A percentile compares a stretch with the other conserved stretches of the same genome.
phyloP scores from a whole-genome alignment of 2,888 invertebrate genomes.

The Euplagia quadripunctaria region DNA sequence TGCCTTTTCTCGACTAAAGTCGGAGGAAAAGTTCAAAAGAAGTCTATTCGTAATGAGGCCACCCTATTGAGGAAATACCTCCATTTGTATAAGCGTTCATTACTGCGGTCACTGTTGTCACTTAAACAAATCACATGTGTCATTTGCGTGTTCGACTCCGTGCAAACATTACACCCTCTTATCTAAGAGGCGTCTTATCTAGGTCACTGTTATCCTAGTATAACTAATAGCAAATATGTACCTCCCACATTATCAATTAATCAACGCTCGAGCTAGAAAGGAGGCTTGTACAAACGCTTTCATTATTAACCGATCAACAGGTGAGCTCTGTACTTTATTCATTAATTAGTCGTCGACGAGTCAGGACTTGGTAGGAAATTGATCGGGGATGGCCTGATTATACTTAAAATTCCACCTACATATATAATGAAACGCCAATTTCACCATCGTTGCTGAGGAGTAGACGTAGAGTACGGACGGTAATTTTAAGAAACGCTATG shows the following conservation, averaged over 20 bases:
- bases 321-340: slow-evolving; percentile 23
- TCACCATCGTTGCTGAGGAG: too few relatives aligned
- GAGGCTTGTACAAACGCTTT: slow-evolving; percentile 16
- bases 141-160: not conserved
- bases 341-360: slow-evolving; percentile 18
- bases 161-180: not conserved
- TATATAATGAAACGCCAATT: not conserved
- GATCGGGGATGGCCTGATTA: not conserved
- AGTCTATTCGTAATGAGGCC: too few relatives aligned
- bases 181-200: not conserved
- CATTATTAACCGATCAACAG: slow-evolving; percentile 24
- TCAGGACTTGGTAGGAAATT: slow-evolving; percentile 1
- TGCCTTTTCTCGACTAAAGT: too few relatives aligned
- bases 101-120: too few relatives aligned
- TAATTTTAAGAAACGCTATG: too few relatives aligned
- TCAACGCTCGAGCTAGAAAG: not conserved
- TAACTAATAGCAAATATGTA: not conserved
- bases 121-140: not conserved
- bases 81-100: too few relatives aligned
- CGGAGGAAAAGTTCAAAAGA: too few relatives aligned
- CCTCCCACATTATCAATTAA: slow-evolving; percentile 11
- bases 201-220: not conserved
- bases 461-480: too few relatives aligned
- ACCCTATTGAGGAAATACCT: too few relatives aligned
- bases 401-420: not conserved